These are phyloP conservation scores for Tauraco hartlaubi DNA, from an alignment of 2,797 vertebrate genomes.

Conservation along the genomic window DNA sequence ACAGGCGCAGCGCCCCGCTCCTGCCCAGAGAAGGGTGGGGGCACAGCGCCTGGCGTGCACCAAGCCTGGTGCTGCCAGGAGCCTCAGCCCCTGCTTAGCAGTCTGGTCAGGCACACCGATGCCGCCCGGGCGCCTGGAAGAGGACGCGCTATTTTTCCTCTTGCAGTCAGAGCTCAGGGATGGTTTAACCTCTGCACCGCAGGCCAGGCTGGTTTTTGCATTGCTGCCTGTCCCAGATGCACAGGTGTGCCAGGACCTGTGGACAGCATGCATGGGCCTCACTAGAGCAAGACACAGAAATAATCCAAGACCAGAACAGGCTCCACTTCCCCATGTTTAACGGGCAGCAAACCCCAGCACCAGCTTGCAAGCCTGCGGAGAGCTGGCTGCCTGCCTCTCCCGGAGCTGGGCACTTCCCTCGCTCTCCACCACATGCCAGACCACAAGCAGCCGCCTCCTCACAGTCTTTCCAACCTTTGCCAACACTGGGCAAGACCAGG, in stretches of 20 bases:
- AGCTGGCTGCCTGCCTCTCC: not conserved
- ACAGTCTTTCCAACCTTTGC: not conserved
- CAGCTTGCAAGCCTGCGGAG: not conserved
- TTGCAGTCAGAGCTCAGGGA: not conserved
- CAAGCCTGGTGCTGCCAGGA: not conserved
- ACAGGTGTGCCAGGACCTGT: not conserved
- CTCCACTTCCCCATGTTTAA: not conserved
- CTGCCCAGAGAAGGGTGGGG: not conserved
- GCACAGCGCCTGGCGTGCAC: fast-evolving
- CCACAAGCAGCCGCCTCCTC: not conserved
- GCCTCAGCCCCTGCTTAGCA: conserved; percentile 4
- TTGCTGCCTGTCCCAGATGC: not conserved
- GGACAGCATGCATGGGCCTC: not conserved
- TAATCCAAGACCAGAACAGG: not conserved
- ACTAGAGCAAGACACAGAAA: not conserved
- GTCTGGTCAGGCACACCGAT: not conserved
- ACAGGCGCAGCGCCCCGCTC: fast-evolving
- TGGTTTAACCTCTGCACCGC: not conserved
- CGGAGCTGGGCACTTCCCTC: not conserved
- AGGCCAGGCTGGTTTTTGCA: not conserved
- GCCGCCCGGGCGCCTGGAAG: not conserved
- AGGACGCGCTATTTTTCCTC: not conserved
- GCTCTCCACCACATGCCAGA: not conserved
- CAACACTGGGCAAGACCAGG: not conserved
- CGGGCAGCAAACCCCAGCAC: not conserved